Conservation (phyloP, 1,140 invertebrate genomes). For the Drosophila jambulina region DNA sequence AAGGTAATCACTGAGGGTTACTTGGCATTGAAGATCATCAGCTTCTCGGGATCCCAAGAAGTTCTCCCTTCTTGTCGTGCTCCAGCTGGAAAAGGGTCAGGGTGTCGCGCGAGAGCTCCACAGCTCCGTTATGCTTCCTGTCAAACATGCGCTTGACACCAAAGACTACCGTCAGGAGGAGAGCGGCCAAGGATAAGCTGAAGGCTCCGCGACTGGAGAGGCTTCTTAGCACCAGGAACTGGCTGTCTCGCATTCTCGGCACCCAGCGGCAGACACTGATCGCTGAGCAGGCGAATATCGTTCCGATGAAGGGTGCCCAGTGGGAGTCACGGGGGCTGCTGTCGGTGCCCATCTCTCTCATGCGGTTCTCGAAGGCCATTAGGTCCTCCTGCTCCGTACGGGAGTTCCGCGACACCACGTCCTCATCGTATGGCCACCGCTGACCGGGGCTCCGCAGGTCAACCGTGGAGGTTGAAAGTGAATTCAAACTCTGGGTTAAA, state of each 20-base stretch:
- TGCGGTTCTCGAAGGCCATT: neutral
- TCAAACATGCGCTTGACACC: neutral
- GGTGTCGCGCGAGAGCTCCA: neutral
- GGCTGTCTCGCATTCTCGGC: neutral
- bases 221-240: neutral
- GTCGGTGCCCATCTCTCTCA: neutral
- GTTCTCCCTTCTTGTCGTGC: neutral
- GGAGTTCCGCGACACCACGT: neutral
- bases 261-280: constrained; percentile 6
- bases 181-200: neutral
- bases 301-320: neutral
- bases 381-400: neutral
- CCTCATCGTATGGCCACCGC: neutral
- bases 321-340: neutral
- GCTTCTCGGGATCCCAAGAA: neutral
- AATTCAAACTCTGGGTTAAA: neutral
- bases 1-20: neutral
- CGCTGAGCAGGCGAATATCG: neutral
- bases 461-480: neutral
- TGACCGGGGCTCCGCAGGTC: neutral
- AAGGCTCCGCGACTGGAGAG: neutral
- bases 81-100: neutral
- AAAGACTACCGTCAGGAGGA: neutral
- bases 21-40: neutral
- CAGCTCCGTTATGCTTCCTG: neutral